Percentiles rank a stretch among this genome's conserved stretches.
Conservation (phyloP, 1,140 invertebrate species). For the Euura lappo region DNA sequence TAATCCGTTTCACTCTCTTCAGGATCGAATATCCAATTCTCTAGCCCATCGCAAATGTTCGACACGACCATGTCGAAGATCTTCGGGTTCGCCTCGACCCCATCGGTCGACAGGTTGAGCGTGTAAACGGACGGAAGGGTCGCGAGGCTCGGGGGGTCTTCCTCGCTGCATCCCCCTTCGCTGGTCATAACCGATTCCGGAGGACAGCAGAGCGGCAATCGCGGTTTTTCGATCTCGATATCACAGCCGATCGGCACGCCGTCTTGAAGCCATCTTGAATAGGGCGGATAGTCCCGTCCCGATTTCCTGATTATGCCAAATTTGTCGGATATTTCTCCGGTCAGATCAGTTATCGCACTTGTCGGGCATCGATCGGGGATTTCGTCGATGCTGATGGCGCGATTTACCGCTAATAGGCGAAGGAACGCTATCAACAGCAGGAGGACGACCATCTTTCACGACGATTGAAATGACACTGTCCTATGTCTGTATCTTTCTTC, state of each 20-base stretch:
- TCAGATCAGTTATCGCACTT: background rate
- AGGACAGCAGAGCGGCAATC: background rate
- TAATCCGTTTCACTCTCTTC: constrained; percentile 51
- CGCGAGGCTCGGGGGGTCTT: background rate
- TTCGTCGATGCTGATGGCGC: background rate
- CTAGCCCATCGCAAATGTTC: constrained; percentile 24
- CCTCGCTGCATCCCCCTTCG: background rate
- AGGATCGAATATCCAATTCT: constrained; percentile 57
- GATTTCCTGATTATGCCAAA: background rate
- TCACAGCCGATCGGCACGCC: background rate
- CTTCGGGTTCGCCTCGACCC: background rate
- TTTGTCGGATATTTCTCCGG: background rate
- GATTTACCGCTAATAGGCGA: background rate
- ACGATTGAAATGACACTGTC: background rate
- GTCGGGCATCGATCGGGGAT: background rate
- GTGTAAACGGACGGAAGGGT: background rate
- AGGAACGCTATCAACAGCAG: background rate
- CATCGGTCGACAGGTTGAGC: background rate
- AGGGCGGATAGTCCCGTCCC: background rate
- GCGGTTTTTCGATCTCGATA: background rate
- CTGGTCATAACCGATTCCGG: background rate
- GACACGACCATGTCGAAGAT: constrained; percentile 18
- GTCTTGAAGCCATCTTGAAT: background rate
- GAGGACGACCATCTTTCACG: background rate
- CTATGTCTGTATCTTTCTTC: no score